Base-by-base conservation (phyloP, 2,113 vertebrate species). In the Anoplopoma fimbria region DNA sequence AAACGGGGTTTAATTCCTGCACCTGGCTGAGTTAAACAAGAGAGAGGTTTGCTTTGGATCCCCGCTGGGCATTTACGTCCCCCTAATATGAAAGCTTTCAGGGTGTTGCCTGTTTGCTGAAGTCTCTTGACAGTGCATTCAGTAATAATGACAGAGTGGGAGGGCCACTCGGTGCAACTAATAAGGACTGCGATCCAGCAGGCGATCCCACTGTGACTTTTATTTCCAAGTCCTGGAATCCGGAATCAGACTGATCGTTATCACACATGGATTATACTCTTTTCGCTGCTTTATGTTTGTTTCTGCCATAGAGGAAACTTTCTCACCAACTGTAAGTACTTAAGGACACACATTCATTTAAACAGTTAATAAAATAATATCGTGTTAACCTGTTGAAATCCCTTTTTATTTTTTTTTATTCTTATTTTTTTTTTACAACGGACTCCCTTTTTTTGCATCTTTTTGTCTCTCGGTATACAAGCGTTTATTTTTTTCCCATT, bases 91-190 rank as follows among this genome's bases (percentile, higher is more conserved):
- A 80, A 84, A 75, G 88, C 91, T 87, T 79, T 83, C 73, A 64
- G 71, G 60, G 87, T 78, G 81, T 51, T 69, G 4, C 75, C 70
- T 93, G 91, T 92, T 93, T 89, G 91, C 86, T 63, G 31, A 90
- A 85, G 93, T 93, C 94, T 95, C 81, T 91, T 33, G 92, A 93
- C 92, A 82, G 94, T 93, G 96, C 95, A 86, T 92, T 95, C 93
- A 91, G 95, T 94, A 79, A 89, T 93, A 95, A 95, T 95, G 93
- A 86, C 94, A 90, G 95, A 97, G 97, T 97, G 97, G 98, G 98
- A 98, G 98, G 98, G 97, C 97, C 97, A 97, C 95, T 89, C 88
- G n/a, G 93, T 91, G 93, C 90, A 95, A 97, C 98, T 98, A 98
- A 98, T 98, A 99, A 98, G 97, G 97, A 97, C 96, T 96, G 94